Conservation (phyloP, 2,797 vertebrate species). For the Loriculus beryllinus region DNA sequence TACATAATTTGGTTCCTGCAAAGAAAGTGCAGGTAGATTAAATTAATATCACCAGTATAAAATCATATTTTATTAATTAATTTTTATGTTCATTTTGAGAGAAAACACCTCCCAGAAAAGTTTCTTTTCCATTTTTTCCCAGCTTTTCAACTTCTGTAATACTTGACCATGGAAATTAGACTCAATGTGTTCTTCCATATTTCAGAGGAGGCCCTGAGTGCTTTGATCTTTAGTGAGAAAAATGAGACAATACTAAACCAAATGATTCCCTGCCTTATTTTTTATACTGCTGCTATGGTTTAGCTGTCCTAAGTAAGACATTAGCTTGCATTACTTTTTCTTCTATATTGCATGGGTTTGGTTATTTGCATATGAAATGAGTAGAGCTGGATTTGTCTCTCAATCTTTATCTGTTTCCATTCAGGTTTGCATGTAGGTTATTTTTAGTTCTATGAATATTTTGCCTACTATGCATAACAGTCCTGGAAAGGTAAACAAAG, state of each 20-base stretch:
- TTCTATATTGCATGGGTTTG: neutral
- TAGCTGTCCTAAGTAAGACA: neutral
- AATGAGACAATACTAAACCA: neutral
- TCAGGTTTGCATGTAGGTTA: constrained; percentile 54
- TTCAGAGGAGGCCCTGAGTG: neutral
- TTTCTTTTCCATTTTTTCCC: neutral
- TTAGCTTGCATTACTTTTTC: neutral
- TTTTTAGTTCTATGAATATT: constrained; percentile 38
- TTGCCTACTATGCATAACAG: constrained; percentile 44
- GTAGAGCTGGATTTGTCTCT: constrained; percentile 31
- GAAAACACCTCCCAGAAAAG: neutral
- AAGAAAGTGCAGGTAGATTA: neutral
- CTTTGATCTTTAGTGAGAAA: neutral
- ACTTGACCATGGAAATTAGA: neutral
- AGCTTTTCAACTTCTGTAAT: neutral
- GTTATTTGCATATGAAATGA: constrained; percentile 69
- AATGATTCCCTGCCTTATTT: neutral
- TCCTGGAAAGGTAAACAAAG: constrained; percentile 55
- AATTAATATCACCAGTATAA: neutral
- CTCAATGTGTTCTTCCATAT: neutral
- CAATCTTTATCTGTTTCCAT: constrained; percentile 45
- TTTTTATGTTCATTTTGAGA: neutral
- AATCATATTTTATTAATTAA: neutral
- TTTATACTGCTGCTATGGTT: constrained; percentile 14
- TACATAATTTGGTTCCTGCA: neutral